phyloP scores from a whole-genome alignment of 2,888 invertebrate species.

The Nemoura dubitans region DNA sequence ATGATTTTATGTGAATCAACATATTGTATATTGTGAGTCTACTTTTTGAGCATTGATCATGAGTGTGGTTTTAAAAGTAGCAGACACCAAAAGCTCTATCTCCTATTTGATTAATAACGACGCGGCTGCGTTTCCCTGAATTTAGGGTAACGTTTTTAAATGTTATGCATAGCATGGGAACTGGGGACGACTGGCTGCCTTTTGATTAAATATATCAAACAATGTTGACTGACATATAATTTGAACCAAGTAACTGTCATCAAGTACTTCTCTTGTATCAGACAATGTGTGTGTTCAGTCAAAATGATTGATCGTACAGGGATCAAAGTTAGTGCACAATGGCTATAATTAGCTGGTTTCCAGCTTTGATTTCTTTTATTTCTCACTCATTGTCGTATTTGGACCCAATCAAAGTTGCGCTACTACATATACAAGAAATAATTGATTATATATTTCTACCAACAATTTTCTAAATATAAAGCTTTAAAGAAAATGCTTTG shows the following conservation, averaged over 20 bases:
- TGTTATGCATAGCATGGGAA: conserved; percentile 30
- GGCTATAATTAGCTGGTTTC: conserved; percentile 10
- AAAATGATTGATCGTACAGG: neutral
- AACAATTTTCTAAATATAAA: neutral
- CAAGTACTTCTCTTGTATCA: neutral
- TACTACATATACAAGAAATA: neutral
- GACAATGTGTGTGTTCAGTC: neutral
- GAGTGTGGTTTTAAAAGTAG: neutral
- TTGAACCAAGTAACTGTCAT: conserved; percentile 25
- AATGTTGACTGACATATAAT: conserved; percentile 24
- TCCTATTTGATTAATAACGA: neutral
- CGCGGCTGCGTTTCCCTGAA: neutral
- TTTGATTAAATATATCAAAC: conserved; percentile 32
- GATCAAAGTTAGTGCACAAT: neutral
- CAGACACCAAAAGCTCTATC: neutral
- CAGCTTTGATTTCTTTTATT: neutral
- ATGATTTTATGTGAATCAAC: conserved; percentile 12
- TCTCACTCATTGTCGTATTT: neutral
- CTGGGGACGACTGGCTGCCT: conserved; percentile 15
- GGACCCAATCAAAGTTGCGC: neutral
- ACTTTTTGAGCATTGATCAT: neutral
- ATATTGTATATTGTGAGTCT: neutral
- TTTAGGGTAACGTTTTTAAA: neutral
- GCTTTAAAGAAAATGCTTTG: neutral
- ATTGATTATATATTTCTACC: neutral